A percentile compares a stretch with the other conserved stretches of the same genome.
These are phyloP conservation scores for Apogon talboti DNA, from an alignment of 2,797 vertebrate genomes.

Conservation along the genomic window DNA sequence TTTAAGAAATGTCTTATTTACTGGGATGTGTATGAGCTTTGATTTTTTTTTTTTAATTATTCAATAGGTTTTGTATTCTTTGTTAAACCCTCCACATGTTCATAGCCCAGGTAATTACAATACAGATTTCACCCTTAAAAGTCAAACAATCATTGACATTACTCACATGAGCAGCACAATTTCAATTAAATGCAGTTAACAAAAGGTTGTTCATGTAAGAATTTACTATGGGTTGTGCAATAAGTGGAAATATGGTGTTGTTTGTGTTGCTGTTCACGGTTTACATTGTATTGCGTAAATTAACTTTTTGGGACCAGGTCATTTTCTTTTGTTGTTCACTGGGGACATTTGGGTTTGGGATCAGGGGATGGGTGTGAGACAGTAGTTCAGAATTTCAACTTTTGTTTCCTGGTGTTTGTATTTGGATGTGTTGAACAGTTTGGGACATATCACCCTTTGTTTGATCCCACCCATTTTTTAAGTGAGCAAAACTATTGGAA, in stretches of 20 bases:
- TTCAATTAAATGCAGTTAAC: conserved; percentile 48
- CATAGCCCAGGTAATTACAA: conserved; percentile 41
- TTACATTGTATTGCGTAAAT: conserved; percentile 70
- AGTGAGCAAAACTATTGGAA: too few relatives aligned
- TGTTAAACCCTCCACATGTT: conserved; percentile 31
- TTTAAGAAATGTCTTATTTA: conserved; percentile 54
- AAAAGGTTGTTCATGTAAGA: conserved; percentile 63
- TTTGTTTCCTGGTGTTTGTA: too few relatives aligned
- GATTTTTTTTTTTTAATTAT: conserved; percentile 63
- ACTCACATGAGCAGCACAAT: conserved; percentile 42
- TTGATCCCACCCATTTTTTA: too few relatives aligned
- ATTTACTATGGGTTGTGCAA: conserved; percentile 72
- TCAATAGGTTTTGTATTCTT: conserved; percentile 51
- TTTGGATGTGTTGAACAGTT: too few relatives aligned
- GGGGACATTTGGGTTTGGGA: too few relatives aligned
- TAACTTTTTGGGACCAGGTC: too few relatives aligned
- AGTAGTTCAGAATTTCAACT: too few relatives aligned
- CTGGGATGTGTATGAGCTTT: conserved; percentile 47
- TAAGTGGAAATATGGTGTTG: conserved; percentile 64
- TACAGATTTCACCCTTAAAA: conserved; percentile 39
- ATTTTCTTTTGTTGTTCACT: too few relatives aligned
- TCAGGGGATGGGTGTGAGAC: too few relatives aligned
- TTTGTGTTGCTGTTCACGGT: conserved; percentile 68
- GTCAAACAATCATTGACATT: conserved; percentile 38
- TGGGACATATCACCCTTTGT: too few relatives aligned